Conservation (phyloP, 2,888 invertebrate genomes). For the Meta bourneti region DNA sequence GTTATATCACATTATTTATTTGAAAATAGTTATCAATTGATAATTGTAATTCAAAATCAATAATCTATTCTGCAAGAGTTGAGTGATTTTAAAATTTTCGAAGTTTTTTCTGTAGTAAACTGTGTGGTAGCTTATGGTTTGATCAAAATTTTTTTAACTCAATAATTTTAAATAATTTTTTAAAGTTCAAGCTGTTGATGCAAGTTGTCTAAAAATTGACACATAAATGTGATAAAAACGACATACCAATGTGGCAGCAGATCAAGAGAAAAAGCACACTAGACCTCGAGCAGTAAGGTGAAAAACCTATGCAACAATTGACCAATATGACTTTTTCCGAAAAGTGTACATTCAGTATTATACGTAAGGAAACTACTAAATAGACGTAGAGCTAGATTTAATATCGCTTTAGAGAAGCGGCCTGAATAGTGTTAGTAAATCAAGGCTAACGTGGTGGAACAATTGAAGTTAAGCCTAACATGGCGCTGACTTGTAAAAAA, state of each 20-base stretch:
- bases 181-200: too few relatives aligned
- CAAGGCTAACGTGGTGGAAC: constrained; percentile 28
- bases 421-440: constrained; percentile 53
- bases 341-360: constrained; percentile 72
- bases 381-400: constrained; percentile 69
- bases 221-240: not conserved
- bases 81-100: too few relatives aligned
- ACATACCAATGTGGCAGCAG: constrained; percentile 7
- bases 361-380: constrained; percentile 64
- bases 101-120: too few relatives aligned
- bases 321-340: constrained; percentile 59
- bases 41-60: too few relatives aligned
- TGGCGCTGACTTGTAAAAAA: constrained; percentile 56
- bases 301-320: constrained; percentile 60
- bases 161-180: too few relatives aligned
- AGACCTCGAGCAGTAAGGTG: constrained; percentile 46
- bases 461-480: constrained; percentile 47
- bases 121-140: too few relatives aligned
- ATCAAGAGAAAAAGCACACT: constrained; percentile 9
- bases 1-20: too few relatives aligned
- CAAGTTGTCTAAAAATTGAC: too few relatives aligned
- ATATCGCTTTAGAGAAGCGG: constrained; percentile 70
- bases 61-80: too few relatives aligned
- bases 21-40: too few relatives aligned
- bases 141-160: too few relatives aligned